These are phyloP conservation scores for Sialis lutaria DNA, from an alignment of 2,888 invertebrate genomes.

Conservation along the genomic window DNA sequence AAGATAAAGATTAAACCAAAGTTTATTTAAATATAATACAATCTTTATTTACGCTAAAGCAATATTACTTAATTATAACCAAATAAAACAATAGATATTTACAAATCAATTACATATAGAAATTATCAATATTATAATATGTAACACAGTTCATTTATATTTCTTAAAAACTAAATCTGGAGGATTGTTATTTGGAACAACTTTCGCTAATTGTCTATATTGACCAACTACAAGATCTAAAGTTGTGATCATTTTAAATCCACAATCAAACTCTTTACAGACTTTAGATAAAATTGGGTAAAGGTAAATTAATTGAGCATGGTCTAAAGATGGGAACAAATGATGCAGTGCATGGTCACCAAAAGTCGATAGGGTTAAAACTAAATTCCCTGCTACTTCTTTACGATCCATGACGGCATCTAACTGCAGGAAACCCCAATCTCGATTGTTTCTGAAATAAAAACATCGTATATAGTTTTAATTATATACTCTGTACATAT, in stretches of 20 bases:
- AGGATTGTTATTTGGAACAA: constrained; percentile 21
- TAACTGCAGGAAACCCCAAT: constrained; percentile 65
- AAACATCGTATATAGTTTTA: not conserved
- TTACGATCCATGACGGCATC: constrained; percentile 56
- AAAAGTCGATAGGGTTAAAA: constrained; percentile 51
- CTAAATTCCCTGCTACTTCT: constrained; percentile 45
- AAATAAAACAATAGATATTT: not conserved
- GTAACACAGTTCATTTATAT: not conserved
- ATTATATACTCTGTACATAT: not conserved
- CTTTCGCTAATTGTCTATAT: constrained; percentile 38
- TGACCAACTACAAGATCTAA: constrained; percentile 48
- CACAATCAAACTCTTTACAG: constrained; percentile 41
- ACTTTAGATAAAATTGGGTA: constrained; percentile 44
- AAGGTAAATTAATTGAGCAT: constrained; percentile 46
- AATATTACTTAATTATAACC: not conserved
- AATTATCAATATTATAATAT: not conserved
- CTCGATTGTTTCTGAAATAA: constrained; percentile 31
- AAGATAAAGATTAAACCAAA: not conserved
- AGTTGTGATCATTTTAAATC: constrained; percentile 29
- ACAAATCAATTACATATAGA: not conserved
- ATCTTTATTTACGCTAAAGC: too few species aligned
- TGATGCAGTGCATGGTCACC: constrained; percentile 69
- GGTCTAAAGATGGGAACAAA: constrained; percentile 65
- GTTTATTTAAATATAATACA: too few species aligned
- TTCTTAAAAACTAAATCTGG: constrained; percentile 8